Conservation (phyloP, 2,113 vertebrate genomes). For the Arenaria interpres region DNA sequence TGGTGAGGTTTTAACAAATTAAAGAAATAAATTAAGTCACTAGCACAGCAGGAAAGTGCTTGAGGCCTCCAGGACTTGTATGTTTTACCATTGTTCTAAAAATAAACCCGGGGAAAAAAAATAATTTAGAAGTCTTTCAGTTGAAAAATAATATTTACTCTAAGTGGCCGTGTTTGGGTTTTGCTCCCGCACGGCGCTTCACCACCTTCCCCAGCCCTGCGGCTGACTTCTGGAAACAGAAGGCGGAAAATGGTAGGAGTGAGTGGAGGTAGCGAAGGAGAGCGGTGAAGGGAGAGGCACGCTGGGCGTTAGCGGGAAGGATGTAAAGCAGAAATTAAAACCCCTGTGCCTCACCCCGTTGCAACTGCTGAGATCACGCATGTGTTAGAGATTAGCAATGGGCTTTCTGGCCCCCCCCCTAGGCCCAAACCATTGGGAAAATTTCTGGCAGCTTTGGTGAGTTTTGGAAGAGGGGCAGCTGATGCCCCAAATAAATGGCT, state of each 20-base stretch:
- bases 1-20: conserved; percentile 75
- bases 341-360: background rate
- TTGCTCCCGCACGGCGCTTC: background rate
- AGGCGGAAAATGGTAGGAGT: background rate
- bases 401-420: background rate
- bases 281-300: background rate
- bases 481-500: background rate
- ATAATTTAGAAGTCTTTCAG: background rate
- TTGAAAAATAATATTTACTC: conserved; percentile 62
- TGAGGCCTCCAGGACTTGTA: conserved; percentile 61
- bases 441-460: background rate
- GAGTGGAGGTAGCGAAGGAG: background rate
- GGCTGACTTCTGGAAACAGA: background rate
- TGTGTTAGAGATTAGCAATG: background rate
- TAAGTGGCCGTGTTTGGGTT: background rate
- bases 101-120: conserved; percentile 16
- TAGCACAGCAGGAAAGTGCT: conserved; percentile 64
- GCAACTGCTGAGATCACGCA: background rate
- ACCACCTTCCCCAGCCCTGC: background rate
- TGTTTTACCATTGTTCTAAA: conserved; percentile 70
- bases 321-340: background rate
- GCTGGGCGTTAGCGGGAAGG: background rate
- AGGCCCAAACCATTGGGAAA: background rate
- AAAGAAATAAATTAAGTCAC: conserved; percentile 81
- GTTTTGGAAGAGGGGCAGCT: background rate